A percentile compares a stretch with the other conserved stretches of the same genome.
Evolutionary conservation across 92 coral and sea anemone genomes (phyloP).

Genomic region (Zoanthus solanderi): DNA sequence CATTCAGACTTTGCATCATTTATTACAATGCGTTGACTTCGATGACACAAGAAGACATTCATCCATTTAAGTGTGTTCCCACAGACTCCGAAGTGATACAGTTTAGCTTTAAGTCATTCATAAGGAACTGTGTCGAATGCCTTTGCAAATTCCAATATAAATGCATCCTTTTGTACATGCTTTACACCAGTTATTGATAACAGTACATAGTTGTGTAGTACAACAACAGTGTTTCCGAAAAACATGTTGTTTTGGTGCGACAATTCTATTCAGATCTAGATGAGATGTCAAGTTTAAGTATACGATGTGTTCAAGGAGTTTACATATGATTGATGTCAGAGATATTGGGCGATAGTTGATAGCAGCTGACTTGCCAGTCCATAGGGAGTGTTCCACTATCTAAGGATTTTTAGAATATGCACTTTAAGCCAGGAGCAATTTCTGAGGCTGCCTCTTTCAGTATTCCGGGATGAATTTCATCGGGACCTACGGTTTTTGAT

Average conservation of each 20-base stretch:
- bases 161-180: background rate
- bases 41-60: background rate
- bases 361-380: slow-evolving; percentile 36
- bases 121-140: background rate
- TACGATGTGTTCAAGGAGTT: slow-evolving; percentile 10
- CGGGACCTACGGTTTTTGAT: slow-evolving; percentile 23
- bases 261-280: background rate
- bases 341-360: too few relatives aligned
- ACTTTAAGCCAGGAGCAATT: slow-evolving; percentile 11
- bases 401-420: slow-evolving; percentile 32
- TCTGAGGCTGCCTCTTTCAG: too few relatives aligned
- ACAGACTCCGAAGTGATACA: background rate
- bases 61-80: background rate
- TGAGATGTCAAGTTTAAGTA: background rate
- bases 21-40: background rate
- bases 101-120: background rate
- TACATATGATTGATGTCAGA: too few relatives aligned
- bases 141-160: background rate
- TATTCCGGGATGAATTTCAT: too few relatives aligned
- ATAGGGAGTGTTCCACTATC: background rate
- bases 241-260: slow-evolving; percentile 8
- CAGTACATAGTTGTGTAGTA: slow-evolving; percentile 18
- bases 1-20: background rate
- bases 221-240: slow-evolving; percentile 6
- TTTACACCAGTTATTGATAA: slow-evolving; percentile 17